Base-by-base conservation (phyloP, 2,888 invertebrate species). In the Sinelater perroti region DNA sequence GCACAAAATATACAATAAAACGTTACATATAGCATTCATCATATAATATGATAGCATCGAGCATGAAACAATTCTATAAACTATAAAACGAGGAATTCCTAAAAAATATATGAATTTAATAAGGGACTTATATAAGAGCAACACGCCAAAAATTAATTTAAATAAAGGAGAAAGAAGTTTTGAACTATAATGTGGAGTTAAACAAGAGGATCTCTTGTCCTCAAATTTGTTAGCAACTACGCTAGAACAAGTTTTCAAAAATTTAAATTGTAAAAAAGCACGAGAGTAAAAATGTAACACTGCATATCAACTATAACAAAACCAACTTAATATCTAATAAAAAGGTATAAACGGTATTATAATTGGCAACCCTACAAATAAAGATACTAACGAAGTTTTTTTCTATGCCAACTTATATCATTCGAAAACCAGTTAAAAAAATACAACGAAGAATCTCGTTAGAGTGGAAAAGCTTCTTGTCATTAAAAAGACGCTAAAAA, bases 21-120 rank as follows among this genome's bases (percentile, higher is more conserved):
- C 40, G 14, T 6, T 40, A 40, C 40, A 40, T 13, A 2, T 40
- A 10, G 40, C 40, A 8, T 40, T 40, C 8, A 40, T 40, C n/a
- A 24, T 40, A 40, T 21, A 21, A 21, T 40, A 10, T n/a, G 40
- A 21, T 10, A 40, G 21, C 3, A 21, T 40, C 1, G 11, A 40
- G 11, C 40, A 40, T n/a, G 18, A 17, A 10, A 11, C 20, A 20
- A 40, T 40, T 21, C 20, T 11, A 21, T 13, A 40, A 2, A 13
- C 40, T 8, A 10, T 40, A 20, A 24, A 24, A 21, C 21, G 24
- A 21, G 40, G n/a, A 13, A 11, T 21, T 5, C 5, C 40, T 5
- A 20, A 24, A 10, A 40, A 40, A 40, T 40, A 40, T 14, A 20
- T 10, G 7, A 40, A 24, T 20, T 13, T 40, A 40, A 40, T 40